Evolutionary conservation across 2,113 vertebrate genomes (phyloP).

Genomic region (Lophochroa leadbeateri): DNA sequence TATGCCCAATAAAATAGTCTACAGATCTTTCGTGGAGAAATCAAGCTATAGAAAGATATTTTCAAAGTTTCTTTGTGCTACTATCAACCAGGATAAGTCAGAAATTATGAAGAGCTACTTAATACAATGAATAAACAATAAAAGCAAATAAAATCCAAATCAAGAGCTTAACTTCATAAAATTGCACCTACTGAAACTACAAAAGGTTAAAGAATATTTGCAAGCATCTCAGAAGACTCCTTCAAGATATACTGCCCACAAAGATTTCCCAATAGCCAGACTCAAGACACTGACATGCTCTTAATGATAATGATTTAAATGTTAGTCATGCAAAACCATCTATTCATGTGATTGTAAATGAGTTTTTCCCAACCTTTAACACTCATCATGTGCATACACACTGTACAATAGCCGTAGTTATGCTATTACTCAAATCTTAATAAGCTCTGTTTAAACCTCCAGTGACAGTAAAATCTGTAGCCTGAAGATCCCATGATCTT

Average conservation of each 20-base stretch:
- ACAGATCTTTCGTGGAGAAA: neutral
- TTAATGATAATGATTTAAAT: neutral
- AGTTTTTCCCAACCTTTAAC: slow-evolving; percentile 42
- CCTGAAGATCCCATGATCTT: slow-evolving; percentile 10
- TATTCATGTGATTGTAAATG: slow-evolving; percentile 12
- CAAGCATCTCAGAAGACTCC: neutral
- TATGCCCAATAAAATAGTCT: neutral
- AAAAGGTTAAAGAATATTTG: neutral
- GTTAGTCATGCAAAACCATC: slow-evolving; percentile 39
- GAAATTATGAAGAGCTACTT: neutral
- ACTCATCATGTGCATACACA: neutral
- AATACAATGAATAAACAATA: neutral
- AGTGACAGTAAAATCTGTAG: neutral
- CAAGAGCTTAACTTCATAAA: neutral
- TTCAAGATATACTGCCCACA: neutral
- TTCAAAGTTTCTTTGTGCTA: neutral
- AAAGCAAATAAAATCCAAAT: neutral
- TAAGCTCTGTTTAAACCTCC: neutral
- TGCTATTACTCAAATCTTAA: slow-evolving; percentile 30
- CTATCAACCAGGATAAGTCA: neutral
- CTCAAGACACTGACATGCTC: neutral
- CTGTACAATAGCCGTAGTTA: neutral
- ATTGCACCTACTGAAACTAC: neutral
- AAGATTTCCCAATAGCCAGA: neutral
- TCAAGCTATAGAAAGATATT: neutral